phyloP scores from a whole-genome alignment of 2,797 vertebrate species.

The Coracias cyanogaster region DNA sequence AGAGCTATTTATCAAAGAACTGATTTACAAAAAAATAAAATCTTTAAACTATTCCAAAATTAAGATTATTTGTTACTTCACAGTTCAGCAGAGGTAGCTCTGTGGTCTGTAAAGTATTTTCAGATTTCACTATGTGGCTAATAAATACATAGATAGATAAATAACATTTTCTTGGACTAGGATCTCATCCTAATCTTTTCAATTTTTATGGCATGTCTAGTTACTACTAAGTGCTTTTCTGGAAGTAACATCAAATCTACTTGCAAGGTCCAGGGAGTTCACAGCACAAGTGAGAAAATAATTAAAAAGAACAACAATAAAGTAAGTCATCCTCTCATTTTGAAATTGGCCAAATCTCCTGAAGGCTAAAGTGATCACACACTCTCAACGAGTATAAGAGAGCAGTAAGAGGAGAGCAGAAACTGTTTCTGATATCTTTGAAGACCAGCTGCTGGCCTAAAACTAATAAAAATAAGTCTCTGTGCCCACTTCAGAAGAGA shows the following conservation, averaged over 20 bases:
- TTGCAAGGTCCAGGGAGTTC: neutral
- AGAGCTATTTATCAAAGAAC: neutral
- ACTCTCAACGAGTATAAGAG: neutral
- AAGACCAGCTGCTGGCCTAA: slow-evolving; percentile 18
- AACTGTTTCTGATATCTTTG: neutral
- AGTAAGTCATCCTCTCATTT: slow-evolving; percentile 9
- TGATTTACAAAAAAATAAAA: neutral
- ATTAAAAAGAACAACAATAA: slow-evolving; percentile 4
- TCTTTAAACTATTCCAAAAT: neutral
- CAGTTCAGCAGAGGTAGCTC: neutral
- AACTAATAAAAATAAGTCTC: slow-evolving; percentile 27
- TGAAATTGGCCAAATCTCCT: slow-evolving; percentile 20
- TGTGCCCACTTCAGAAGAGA: neutral
- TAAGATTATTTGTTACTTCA: neutral
- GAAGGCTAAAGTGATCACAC: neutral
- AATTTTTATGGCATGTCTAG: neutral
- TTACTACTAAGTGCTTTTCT: neutral
- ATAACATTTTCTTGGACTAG: neutral
- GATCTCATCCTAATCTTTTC: neutral
- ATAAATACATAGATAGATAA: neutral
- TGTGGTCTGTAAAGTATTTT: neutral
- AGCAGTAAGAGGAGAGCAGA: neutral
- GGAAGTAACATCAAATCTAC: slow-evolving; percentile 7
- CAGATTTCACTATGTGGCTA: neutral
- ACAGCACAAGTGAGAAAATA: slow-evolving; percentile 14